phyloP scores from a whole-genome alignment of 1,140 invertebrate genomes.

The Mesaphorura yosii region DNA sequence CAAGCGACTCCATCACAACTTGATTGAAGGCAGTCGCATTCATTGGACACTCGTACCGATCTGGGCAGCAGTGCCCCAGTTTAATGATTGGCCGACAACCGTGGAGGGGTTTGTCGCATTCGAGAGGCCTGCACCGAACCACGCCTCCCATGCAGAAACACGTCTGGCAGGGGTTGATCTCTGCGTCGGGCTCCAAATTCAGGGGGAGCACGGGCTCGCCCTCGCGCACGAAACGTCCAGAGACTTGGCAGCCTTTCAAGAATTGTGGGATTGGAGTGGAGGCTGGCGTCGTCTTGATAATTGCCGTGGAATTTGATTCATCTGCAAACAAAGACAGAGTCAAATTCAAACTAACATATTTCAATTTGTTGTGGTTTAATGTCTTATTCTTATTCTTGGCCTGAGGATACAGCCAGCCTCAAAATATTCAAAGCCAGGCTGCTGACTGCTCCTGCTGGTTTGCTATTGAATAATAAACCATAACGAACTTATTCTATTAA shows the following conservation, averaged over 20 bases:
- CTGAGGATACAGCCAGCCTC: too few species aligned
- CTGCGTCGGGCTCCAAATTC: constrained; percentile 12
- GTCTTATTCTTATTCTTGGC: too few species aligned
- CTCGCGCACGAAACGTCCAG: constrained; percentile 50
- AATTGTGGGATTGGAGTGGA: constrained; percentile 26
- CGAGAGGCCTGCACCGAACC: constrained; percentile 58
- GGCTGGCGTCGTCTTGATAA: constrained; percentile 21
- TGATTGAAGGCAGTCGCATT: too few species aligned
- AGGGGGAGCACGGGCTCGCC: constrained; percentile 59
- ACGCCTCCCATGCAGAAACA: constrained; percentile 68
- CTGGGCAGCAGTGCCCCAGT: constrained; percentile 67
- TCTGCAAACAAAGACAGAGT: constrained; percentile 14
- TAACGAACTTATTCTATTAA: too few species aligned
- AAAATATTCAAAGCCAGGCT: too few species aligned
- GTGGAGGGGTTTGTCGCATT: constrained; percentile 57
- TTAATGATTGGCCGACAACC: constrained; percentile 63
- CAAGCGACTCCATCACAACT: too few species aligned
- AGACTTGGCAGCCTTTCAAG: constrained; percentile 52
- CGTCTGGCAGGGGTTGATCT: constrained; percentile 31
- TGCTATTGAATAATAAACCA: too few species aligned
- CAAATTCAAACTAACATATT: background rate
- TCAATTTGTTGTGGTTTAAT: too few species aligned
- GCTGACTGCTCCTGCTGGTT: too few species aligned
- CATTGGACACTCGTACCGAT: constrained; percentile 33
- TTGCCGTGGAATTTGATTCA: constrained; percentile 21